Percentiles rank a stretch among this genome's conserved stretches.
phyloP scores from a whole-genome alignment of 2,113 vertebrate genomes.

The Zootoca vivipara region DNA sequence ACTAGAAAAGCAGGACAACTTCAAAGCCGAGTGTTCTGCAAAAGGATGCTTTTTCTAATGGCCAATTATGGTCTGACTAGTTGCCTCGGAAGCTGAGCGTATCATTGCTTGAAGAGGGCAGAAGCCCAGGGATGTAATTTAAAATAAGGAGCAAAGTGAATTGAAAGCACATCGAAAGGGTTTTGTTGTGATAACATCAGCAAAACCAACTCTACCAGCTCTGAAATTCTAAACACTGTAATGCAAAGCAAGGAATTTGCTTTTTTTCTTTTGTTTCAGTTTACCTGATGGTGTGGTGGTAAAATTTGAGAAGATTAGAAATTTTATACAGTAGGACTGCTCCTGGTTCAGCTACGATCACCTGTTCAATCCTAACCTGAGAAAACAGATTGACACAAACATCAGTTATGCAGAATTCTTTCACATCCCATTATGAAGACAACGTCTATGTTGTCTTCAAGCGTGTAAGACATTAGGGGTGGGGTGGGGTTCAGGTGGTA shows the following conservation, averaged over 20 bases:
- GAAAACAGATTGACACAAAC: conserved; percentile 44
- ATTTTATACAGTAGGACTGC: conserved; percentile 96
- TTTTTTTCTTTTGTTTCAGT: neutral
- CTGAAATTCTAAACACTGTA: neutral
- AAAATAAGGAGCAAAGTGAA: neutral
- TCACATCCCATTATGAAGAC: neutral
- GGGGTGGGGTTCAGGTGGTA: too few species aligned
- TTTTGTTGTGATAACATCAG: neutral
- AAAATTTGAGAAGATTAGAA: conserved; percentile 98
- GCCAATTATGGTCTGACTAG: neutral
- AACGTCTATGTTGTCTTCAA: neutral
- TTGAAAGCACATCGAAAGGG: neutral
- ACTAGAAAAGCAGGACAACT: neutral
- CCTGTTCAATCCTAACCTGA: conserved; percentile 97
- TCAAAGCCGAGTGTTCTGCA: neutral
- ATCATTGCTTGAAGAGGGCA: neutral
- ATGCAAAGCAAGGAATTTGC: neutral
- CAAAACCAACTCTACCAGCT: neutral
- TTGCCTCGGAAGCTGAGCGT: neutral
- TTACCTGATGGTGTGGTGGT: conserved; percentile 97
- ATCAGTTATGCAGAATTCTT: neutral
- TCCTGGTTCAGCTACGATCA: conserved; percentile 95
- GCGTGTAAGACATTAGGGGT: too few species aligned
- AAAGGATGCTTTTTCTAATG: neutral
- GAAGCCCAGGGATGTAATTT: neutral